Evolutionary conservation across 2,113 vertebrate genomes (phyloP), one percentile per base, ranked within the genome.

Genomic region (Phycodurus eques): DNA sequence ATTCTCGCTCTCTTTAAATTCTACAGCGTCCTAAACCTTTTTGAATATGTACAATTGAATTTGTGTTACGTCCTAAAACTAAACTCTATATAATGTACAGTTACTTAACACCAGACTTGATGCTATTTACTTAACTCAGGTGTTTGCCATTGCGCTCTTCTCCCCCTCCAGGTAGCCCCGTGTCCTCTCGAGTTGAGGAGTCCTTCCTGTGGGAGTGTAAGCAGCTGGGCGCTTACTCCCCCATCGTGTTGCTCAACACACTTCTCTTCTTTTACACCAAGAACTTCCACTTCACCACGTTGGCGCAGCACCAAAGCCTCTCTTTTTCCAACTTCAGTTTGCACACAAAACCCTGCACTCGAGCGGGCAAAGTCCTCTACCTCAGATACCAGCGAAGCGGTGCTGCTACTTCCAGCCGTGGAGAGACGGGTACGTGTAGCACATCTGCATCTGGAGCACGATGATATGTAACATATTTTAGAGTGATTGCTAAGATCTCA

Each of bases 201-300:
- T 95, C 96, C 42, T 95, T 95, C 88, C 88, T 99, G 85, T 99
- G 98, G 98, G 96, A 98, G 73, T 99, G 97, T 81, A 99, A 99
- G 81, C 98, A 99, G 91, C 91, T 99, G 85, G 98, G 98, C 0
- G 95, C 95, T 17, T 97, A 98, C 84, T 98, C 96, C 4, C 97
- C 98, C 54, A 95, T 96, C 0, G 96, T 99, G 81, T 88, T 99
- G 80, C 89, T 99, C 90, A 98, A 99, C 90, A 99, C 98, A 0
- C 92, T 99, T 83, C 93, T 99, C 1, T 99, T 96, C 91, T 99
- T 99, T 93, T 96, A 94, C 90, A 96, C 97, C 88, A 99, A 98
- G 93, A 93, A 92, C 66, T 97, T 98, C 83, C 92, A 92, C 86
- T 91, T 97, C 54, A 96, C 93, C 88, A 96, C 95, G 42, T 88